Evolutionary conservation across 1,140 invertebrate species (phyloP).

Genomic region (Drosophila neocordata): DNA sequence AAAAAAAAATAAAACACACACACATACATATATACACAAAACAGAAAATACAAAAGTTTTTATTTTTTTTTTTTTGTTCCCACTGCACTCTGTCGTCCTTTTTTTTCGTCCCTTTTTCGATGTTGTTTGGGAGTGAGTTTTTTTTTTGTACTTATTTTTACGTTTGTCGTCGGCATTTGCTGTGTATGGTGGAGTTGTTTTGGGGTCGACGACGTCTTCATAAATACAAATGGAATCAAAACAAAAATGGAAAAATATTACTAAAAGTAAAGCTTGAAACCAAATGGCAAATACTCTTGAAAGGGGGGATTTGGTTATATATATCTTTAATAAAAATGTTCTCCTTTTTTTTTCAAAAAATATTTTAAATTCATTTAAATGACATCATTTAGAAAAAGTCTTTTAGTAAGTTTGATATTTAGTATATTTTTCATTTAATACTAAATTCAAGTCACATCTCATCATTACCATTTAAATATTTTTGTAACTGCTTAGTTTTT

Average conservation of each 20-base stretch:
- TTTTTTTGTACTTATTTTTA: constrained; percentile 21
- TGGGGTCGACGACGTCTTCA: constrained; percentile 48
- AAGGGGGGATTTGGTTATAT: too few relatives aligned
- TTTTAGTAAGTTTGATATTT: too few relatives aligned
- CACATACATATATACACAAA: constrained; percentile 2
- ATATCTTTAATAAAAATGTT: too few relatives aligned
- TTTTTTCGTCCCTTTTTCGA: constrained; percentile 39
- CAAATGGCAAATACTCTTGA: constrained; percentile 30
- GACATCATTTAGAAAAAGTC: too few relatives aligned
- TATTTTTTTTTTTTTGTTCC: constrained; percentile 20
- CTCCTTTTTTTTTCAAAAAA: too few relatives aligned
- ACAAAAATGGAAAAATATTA: constrained; percentile 32
- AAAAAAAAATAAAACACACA: constrained; percentile 38
- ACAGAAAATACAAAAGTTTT: constrained; percentile 35
- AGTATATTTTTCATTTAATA: too few relatives aligned
- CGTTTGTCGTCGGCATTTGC: constrained; percentile 10
- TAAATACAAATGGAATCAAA: constrained; percentile 55
- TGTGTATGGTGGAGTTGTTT: not conserved
- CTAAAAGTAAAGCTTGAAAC: not conserved
- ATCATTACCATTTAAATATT: too few relatives aligned
- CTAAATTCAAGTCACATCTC: too few relatives aligned
- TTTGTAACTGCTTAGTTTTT: too few relatives aligned
- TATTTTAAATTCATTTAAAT: too few relatives aligned
- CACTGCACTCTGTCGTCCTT: constrained; percentile 33
- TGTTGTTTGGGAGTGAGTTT: constrained; percentile 24